Base-by-base conservation (phyloP, 2,797 vertebrate species). In the Pelobates cultripes region DNA sequence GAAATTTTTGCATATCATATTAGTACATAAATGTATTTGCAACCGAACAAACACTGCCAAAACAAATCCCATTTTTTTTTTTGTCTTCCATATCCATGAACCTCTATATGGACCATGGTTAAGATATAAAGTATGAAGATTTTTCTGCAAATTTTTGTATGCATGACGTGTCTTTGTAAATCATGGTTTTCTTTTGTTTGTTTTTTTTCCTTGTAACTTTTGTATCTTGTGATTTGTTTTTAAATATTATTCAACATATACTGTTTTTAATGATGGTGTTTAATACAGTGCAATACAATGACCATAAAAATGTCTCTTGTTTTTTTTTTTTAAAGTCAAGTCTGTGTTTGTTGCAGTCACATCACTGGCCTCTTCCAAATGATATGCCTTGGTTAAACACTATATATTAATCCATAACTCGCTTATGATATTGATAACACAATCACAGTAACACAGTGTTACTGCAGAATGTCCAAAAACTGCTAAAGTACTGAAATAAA, bases 171-270 rank as follows among this genome's bases (percentile, higher is more conserved):
- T 45, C 88, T 80, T 72, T 83, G 87, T 86, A 87, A 85, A 87
- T 88, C 87, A 87, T 86, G 86, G 85, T 75, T 88, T 90, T 89
- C 28, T 87, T 83, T 87, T 85, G 68, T 87, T 83, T 28, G 28
- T 1, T 28, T 87, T 86, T 70, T 57, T 57, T 57, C 14, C 13
- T 57, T 57, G 55, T 12, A 86, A 87, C 74, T 86, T 88, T 90
- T 90, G 61, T 82, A 87, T 87, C 88, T 66, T 73, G 75, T 84
- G 83, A 77, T 70, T 57, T 86, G 43, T 51, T 89, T 90, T 90
- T 87, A 88, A 88, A 85, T 84, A 88, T 84, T 86, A 47, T 88
- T 73, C 87, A 86, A 88, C 57, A 68, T 13, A 67, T 72, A 73
- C 44, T 43, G 55, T 73, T 57, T 80, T 84, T 76, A 76, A 80